A percentile compares a stretch with the other conserved stretches of the same genome.
Evolutionary conservation across 92 coral and sea anemone species (phyloP).

Genomic region (Palythoa heliodiscus): DNA sequence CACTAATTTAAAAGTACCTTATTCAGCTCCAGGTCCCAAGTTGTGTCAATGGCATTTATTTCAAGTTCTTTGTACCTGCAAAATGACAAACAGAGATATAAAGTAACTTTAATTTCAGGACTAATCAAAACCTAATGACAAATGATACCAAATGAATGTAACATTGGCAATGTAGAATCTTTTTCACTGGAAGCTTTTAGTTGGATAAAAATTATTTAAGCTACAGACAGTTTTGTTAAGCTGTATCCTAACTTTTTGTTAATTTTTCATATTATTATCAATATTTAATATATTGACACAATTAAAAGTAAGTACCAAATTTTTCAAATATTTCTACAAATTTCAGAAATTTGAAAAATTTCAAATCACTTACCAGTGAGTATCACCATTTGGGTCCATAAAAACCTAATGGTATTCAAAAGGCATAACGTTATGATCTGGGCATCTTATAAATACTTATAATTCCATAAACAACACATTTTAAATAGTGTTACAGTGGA

Average conservation of each 20-base stretch:
- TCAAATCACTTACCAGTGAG: slow-evolving; percentile 71
- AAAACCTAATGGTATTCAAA: slow-evolving; percentile 59
- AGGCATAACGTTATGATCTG: background rate
- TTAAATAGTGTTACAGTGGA: no score
- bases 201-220: no score
- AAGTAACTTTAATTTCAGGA: no score
- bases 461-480: no score
- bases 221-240: no score
- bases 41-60: slow-evolving; percentile 85
- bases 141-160: no score
- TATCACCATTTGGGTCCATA: slow-evolving; percentile 84
- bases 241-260: no score
- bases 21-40: slow-evolving; percentile 84
- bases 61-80: slow-evolving; percentile 90
- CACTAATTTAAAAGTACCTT: slow-evolving; percentile 43
- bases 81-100: background rate
- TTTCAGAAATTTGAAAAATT: background rate
- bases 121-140: no score
- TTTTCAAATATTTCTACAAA: no score
- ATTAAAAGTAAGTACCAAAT: background rate
- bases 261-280: background rate
- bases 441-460: background rate
- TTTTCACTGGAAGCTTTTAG: no score
- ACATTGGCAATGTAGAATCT: no score
- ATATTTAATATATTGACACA: background rate